Percentiles rank a stretch among this genome's conserved stretches.
phyloP scores from a whole-genome alignment of 1,140 invertebrate species.

The Ostrea edulis region DNA sequence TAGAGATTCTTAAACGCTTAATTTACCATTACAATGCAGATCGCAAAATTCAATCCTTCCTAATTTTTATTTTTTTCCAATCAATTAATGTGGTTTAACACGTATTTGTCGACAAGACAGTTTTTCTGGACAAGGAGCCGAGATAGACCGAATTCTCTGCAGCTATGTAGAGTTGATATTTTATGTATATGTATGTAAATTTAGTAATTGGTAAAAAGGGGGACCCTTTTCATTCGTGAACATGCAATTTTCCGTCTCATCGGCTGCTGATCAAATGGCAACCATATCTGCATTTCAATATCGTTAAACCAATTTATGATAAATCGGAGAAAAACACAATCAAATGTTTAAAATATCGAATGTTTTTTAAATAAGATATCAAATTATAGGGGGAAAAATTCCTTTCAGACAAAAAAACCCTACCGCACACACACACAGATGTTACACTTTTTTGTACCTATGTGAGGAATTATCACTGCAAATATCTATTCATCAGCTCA shows the following conservation, averaged over 20 bases:
- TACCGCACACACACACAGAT: too few species aligned
- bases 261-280: background rate
- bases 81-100: background rate
- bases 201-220: background rate
- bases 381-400: too few species aligned
- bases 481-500: too few species aligned
- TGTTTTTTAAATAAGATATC: too few species aligned
- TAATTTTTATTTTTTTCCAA: background rate
- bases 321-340: too few species aligned
- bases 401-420: too few species aligned
- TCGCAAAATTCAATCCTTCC: background rate
- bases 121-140: background rate
- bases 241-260: background rate
- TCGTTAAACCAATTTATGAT: too few species aligned
- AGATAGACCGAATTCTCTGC: background rate
- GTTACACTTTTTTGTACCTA: too few species aligned
- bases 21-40: background rate
- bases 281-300: background rate
- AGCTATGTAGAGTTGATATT: background rate
- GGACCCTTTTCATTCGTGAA: background rate
- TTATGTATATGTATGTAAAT: slow-evolving; percentile 11
- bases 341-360: too few species aligned
- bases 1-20: too few species aligned
- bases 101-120: background rate
- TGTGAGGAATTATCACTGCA: too few species aligned